Base-by-base conservation (phyloP, 2,888 invertebrate genomes). In the Sericinus montela region DNA sequence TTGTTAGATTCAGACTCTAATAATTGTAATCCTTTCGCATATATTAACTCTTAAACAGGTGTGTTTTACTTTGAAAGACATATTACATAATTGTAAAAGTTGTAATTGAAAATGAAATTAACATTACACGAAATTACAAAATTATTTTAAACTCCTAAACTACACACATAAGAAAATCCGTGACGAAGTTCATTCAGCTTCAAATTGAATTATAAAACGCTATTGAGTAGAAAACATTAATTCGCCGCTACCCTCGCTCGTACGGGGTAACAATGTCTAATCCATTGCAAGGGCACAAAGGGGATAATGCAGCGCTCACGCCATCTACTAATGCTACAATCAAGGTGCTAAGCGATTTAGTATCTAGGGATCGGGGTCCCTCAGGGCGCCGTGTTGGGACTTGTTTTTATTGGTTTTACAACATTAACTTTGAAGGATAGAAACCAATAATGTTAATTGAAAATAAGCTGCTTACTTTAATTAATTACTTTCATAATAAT, bases 221-320 rank as follows among this genome's bases (percentile, higher is more conserved):
- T 48, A 48, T 48, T 43, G 43, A 48, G 38, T 32, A 43, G 30
- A 48, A 48, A 38, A 38, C 30, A 48, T 48, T 34, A 48, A 48
- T 43, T 32, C 41, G 35, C 28, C 47, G 37, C 36, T 30, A 15
- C 36, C 19, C 29, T 11, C 9, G 11, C 51, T 19, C 19, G 19
- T 19, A 19, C 50, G 43, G 49, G 30, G 29, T 39, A 52, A 54
- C 58, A 54, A 51, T 49, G 51, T 58, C 59, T 64, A 63, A 63
- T 63, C 63, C 57, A 42, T 42, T 45, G 50, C 36, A 23, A 50
- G 44, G 51, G 47, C 59, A 62, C 58, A 60, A 62, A 59, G 57
- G 59, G 60, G 62, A 60, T 59, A 58, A 60, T 52, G 56, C 58
- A 49, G 47, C 51, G 59, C 50, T 51, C 57, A 59, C 57, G 44